phyloP scores from a whole-genome alignment of 35 echinoderm and acorn worm genomes.

The Chiridota heheva region DNA sequence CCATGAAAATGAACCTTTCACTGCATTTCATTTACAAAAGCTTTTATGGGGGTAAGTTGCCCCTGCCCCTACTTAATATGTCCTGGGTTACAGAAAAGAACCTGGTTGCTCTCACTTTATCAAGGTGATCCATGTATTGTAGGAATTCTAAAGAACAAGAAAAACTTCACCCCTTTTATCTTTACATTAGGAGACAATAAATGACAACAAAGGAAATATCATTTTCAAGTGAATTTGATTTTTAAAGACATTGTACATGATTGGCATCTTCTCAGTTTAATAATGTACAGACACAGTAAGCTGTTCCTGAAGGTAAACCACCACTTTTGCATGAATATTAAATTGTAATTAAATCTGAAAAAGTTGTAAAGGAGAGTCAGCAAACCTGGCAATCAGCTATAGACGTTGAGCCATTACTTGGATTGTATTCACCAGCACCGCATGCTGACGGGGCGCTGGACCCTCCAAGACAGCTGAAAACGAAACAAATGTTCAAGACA shows the following conservation, averaged over 20 bases:
- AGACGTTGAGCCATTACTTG: conserved; percentile 61
- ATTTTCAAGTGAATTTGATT: neutral
- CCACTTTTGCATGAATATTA: neutral
- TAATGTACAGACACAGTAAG: neutral
- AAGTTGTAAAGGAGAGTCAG: neutral
- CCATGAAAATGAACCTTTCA: no score
- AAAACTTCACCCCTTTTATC: no score
- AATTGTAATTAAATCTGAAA: neutral
- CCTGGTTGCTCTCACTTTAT: no score
- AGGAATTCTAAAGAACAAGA: no score
- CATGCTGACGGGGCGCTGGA: conserved; percentile 37
- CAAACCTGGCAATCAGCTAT: conserved; percentile 50
- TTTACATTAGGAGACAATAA: no score
- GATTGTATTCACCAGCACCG: conserved; percentile 58
- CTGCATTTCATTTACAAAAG: no score
- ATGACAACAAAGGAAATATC: no score
- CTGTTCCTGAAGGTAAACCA: neutral
- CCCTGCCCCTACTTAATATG: no score
- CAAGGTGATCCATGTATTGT: no score
- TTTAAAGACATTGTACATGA: neutral
- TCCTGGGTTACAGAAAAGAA: no score
- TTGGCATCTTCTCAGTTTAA: neutral
- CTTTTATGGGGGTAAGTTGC: no score
- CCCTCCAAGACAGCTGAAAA: conserved; percentile 59
- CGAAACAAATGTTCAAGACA: neutral